A percentile compares a stretch with the other conserved stretches of the same genome.
phyloP scores from a whole-genome alignment of 2,888 invertebrate species.

The Macaria notata region DNA sequence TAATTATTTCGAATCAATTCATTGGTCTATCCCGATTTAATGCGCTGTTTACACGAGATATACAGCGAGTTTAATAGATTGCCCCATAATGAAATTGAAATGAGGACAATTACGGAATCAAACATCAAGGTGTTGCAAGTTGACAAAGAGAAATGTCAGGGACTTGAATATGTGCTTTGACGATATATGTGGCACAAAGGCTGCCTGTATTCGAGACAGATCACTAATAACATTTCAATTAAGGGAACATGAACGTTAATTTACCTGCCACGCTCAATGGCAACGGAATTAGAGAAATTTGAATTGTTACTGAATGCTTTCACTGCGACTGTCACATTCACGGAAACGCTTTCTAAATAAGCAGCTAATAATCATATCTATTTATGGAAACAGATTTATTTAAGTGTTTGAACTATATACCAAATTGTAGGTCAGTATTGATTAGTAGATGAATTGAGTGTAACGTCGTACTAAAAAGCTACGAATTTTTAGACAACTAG shows the following conservation, averaged over 20 bases:
- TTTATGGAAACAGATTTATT: too few species aligned
- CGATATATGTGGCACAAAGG: conserved; percentile 1
- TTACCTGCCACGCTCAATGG: conserved; percentile 4
- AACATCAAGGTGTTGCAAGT: conserved; percentile 8
- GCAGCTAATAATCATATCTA: too few species aligned
- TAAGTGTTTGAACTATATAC: too few species aligned
- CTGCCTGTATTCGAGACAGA: conserved; percentile 10
- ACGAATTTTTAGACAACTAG: too few species aligned
- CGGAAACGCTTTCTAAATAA: background rate
- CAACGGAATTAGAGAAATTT: background rate
- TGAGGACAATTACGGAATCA: background rate
- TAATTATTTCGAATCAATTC: too few species aligned
- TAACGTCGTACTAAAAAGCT: too few species aligned
- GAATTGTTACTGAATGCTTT: background rate
- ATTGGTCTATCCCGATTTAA: too few species aligned
- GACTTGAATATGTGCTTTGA: conserved; percentile 1
- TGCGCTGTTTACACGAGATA: too few species aligned
- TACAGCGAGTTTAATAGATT: too few species aligned
- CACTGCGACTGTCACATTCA: background rate
- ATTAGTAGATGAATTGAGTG: too few species aligned
- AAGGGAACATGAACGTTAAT: conserved; percentile 6
- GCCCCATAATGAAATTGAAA: background rate
- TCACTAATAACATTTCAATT: conserved; percentile 15
- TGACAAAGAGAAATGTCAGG: conserved; percentile 4
- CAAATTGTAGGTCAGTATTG: too few species aligned